phyloP scores from a whole-genome alignment of 2,888 invertebrate species.

The Octonoba sinensis region DNA sequence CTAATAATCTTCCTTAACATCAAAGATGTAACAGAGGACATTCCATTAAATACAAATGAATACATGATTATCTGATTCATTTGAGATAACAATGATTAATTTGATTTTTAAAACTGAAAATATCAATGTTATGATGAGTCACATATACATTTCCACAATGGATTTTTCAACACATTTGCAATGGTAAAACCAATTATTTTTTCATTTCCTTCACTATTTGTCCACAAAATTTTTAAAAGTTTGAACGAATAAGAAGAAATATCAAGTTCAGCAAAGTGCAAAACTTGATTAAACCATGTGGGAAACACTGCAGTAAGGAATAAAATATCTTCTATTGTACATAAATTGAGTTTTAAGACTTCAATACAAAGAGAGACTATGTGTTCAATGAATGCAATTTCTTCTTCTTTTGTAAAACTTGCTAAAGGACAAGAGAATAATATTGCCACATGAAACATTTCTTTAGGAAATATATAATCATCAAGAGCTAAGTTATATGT shows the following conservation, averaged over 20 bases:
- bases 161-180: slow-evolving; percentile 13
- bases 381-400: slow-evolving; percentile 4
- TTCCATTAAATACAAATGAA: too few relatives aligned
- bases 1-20: too few relatives aligned
- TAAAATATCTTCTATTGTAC: slow-evolving; percentile 14
- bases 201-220: not conserved
- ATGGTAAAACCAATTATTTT: not conserved
- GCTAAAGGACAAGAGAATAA: slow-evolving; percentile 18
- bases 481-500: not conserved
- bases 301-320: slow-evolving; percentile 27
- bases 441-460: slow-evolving; percentile 24
- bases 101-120: too few relatives aligned
- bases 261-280: slow-evolving; percentile 1
- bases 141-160: slow-evolving; percentile 26
- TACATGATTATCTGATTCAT: too few relatives aligned
- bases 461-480: slow-evolving; percentile 9
- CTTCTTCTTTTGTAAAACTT: not conserved
- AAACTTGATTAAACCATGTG: slow-evolving; percentile 16
- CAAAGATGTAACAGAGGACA: too few relatives aligned
- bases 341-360: slow-evolving; percentile 5
- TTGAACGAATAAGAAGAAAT: slow-evolving; percentile 14
- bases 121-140: not conserved
- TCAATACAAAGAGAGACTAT: slow-evolving; percentile 8
- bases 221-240: slow-evolving; percentile 22
- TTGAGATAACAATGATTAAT: too few relatives aligned